phyloP scores from a whole-genome alignment of 2,113 vertebrate genomes.

The Struthio camelus region DNA sequence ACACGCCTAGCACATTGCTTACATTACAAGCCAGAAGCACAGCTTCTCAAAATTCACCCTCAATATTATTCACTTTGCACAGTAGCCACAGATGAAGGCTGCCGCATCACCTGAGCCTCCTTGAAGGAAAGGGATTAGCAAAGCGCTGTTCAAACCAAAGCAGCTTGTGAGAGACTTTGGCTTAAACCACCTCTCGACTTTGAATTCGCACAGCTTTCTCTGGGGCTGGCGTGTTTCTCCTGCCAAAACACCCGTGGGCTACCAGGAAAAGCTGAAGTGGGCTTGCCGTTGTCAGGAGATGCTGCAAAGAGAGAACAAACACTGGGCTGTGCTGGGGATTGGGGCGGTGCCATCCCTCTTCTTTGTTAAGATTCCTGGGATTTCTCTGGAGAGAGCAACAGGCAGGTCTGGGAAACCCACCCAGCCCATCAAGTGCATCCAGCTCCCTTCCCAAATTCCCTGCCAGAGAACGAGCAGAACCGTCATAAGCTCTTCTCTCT shows the following conservation, averaged over 20 bases:
- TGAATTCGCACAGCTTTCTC: not conserved
- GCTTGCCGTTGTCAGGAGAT: conserved; percentile 50
- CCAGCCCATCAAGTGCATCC: not conserved
- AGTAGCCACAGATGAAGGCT: not conserved
- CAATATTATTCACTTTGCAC: not conserved
- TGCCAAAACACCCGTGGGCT: not conserved
- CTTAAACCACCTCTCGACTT: not conserved
- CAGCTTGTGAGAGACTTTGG: not conserved
- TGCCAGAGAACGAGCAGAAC: not conserved
- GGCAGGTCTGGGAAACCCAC: conserved; percentile 21
- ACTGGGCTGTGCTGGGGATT: not conserved
- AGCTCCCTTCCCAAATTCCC: not conserved
- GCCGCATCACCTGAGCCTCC: not conserved
- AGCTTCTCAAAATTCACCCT: not conserved
- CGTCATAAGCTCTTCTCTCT: not conserved
- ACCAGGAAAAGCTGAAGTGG: conserved; percentile 24
- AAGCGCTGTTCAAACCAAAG: conserved; percentile 12
- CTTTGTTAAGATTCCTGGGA: conserved; percentile 54
- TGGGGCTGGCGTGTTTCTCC: not conserved
- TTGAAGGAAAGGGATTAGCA: not conserved
- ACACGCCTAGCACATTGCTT: not conserved
- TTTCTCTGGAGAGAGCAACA: conserved; percentile 18
- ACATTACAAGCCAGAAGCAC: not conserved
- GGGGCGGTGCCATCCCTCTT: conserved; percentile 7
- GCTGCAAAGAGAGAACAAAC: conserved; percentile 60